Evolutionary conservation across 2,888 invertebrate species (phyloP), one percentile per base, ranked within the genome.

Genomic region (Tetropium fuscum): DNA sequence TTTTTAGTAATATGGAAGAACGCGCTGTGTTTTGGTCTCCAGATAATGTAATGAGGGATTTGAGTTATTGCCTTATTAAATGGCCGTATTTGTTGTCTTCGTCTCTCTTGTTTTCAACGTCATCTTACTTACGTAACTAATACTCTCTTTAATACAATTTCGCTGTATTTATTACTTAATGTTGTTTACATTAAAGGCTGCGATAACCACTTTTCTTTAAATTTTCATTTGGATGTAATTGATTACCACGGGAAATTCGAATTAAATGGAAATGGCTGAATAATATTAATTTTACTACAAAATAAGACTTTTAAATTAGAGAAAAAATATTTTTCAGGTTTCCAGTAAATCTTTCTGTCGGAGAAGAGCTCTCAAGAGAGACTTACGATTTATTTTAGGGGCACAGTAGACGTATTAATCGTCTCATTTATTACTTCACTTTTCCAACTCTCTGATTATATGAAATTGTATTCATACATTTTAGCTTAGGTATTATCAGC

Each of bases 11-110:
- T 75, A 74, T 72, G 68, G 69, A 73, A 69, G 70, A 73, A 65
- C 69, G 71, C 67, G 73, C 74, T 73, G 72, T 77, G 72, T 76
- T 74, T 75, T 74, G 73, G 74, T 75, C 74, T 68, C 65, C 67
- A 70, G 75, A 75, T 77, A 77, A 77, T 77, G 76, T 76, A 77
- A 77, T 77, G 76, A 77, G 73, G 75, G 75, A 74, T 77, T 75
- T 77, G 77, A 77, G 76, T 75, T 77, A 77, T 77, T 68, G 73
- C 67, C 75, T 75, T 75, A 76, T 77, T 77, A 77, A 77, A 77
- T 69, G 74, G 70, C 70, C 68, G 69, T 69, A 65, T 71, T 72
- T 69, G 63, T 63, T 58, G 58, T 58, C 60, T 60, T 44, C 51
- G 32, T 58, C 49, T 55, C 53, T 32, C 34, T 13, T 41, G 53